A percentile compares a stretch with the other conserved stretches of the same genome.
Conservation (phyloP, 2,113 vertebrate species). For the Pterocles burchelli region DNA sequence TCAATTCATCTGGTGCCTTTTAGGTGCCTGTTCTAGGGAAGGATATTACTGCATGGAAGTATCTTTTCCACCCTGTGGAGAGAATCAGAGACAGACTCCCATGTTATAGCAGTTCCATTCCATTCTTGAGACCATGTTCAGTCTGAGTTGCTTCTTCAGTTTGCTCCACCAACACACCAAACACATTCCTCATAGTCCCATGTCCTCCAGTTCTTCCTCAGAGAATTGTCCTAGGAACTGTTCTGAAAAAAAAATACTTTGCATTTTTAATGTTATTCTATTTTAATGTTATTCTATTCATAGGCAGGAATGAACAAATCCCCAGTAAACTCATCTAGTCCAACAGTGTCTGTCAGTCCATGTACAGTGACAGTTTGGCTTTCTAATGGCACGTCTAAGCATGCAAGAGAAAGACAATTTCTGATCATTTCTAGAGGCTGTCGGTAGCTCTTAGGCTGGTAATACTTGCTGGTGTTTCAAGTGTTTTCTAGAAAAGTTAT, state of each 20-base stretch:
- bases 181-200: not conserved
- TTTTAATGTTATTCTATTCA: not conserved
- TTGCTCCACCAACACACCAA: not conserved
- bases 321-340: not conserved
- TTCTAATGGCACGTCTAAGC: not conserved
- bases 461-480: not conserved
- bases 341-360: not conserved
- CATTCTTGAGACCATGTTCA: not conserved
- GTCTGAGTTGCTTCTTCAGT: not conserved
- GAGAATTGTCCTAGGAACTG: not conserved
- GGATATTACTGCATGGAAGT: not conserved
- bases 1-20: not conserved
- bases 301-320: not conserved
- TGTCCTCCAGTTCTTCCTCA: not conserved
- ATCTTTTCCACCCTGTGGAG: not conserved
- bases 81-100: not conserved
- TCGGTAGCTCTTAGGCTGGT: not conserved
- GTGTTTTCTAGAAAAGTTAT: not conserved
- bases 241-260: not conserved
- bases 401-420: not conserved
- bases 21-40: not conserved
- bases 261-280: not conserved
- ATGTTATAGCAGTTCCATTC: not conserved
- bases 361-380: not conserved
- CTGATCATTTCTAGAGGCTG: not conserved